Evolutionary conservation across 1,140 invertebrate species (phyloP), one percentile per base, ranked within the genome.

Genomic region (Hypsibius dujardini): DNA sequence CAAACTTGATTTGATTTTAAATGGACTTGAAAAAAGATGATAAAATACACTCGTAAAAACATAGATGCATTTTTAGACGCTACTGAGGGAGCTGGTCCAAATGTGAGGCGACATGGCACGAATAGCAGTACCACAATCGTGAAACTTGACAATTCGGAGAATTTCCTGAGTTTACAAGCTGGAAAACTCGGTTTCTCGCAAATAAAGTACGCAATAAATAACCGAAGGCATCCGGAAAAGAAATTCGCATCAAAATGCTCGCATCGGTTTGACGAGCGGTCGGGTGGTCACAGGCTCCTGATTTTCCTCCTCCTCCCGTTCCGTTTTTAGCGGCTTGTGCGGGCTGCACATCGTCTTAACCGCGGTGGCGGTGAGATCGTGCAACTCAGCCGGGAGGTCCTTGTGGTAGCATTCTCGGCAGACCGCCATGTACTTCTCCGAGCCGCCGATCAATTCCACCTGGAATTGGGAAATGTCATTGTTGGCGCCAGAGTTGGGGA

Each of bases 391-490:
- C 62, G 62, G 62, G 12, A 67, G 12, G 3, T 70, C 70, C 47
- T 28, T 12, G 3, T 12, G 62, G 73, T 81, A 83, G 74, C 85
- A 86, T 1, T 77, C 76, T 42, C 85, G 74, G 75, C 85, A 86
- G 1, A 85, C 83, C 3, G 85, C 82, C 74, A 84, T 79, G 75
- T 86, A 86, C 72, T 83, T 84, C 59, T 86, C 85, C 46, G 81
- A 77, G 15, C 85, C 85, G 46, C 85, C 85, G 74, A 86, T 85
- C 40, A 86, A 79, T 76, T 86, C 84, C 67, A 86, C 77, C 83
- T 85, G 75, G 60, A 75, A 72, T 70, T 59, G 47, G 67, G 3
- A 72, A 56, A 15, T 14, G 70, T 62, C 2, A 14, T 71, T 15
- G 42, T 40, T 2, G 46, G 12, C n/a, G 1, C n/a, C 47, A 14